Evolutionary conservation across 2,113 vertebrate species (phyloP), one percentile per base, ranked within the genome.

Genomic region (Indri indri): DNA sequence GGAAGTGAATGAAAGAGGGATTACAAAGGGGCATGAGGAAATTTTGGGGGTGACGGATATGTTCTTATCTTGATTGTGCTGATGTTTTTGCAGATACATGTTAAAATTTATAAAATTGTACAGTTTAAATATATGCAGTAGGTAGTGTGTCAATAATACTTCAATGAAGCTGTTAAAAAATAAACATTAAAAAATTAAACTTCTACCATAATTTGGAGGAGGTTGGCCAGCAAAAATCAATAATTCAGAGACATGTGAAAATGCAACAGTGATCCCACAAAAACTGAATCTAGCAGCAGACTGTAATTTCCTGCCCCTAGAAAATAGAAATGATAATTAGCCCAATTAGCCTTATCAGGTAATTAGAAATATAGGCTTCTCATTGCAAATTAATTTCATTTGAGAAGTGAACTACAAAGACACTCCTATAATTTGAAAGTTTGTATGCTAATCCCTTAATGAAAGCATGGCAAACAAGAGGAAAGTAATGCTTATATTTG

Each of bases 271-370:
- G 66, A 91, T 57, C 91, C 30, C 80, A 45, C 34, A 83, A 95
- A 95, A 94, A 88, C 23, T 79, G 87, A 66, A 79, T 93, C 17
- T 61, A 93, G 16, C 30, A 91, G 8, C 23, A 77, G 34, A 93
- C 45, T 92, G 52, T 71, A 96, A 76, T 96, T 97, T 88, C 65
- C 50, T 76, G 14, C 16, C 34, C 34, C n/a, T 84, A 89, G 68
- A 93, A 97, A 85, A 93, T 13, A 88, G 25, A 95, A 93, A 96
- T 42, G 50, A 47, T 91, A 95, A 95, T 96, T 94, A 88, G 20
- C 10, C 34, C 65, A 91, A 93, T 91, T 85, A 95, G 10, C 13
- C 34, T 97, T 94, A 94, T 95, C 27, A 85, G 34, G 61, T 97
- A 96, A 76, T 93, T 79, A 85, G 42, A 88, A 65, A 59, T 84